These are phyloP conservation scores for Clivina fossor DNA, from an alignment of 2,888 invertebrate genomes.

Conservation along the genomic window DNA sequence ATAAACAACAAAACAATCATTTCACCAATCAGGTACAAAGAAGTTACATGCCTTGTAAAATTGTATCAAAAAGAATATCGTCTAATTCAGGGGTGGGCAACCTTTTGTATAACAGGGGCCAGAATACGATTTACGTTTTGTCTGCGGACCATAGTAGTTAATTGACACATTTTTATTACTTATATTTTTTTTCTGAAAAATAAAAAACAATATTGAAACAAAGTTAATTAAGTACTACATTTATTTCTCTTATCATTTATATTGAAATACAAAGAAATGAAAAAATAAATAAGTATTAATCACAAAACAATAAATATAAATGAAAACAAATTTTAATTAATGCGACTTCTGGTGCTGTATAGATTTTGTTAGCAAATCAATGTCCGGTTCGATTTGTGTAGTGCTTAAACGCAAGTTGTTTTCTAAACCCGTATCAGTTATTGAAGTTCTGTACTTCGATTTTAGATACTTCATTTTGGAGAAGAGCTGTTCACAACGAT, in stretches of 20 bases:
- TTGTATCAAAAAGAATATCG: no score
- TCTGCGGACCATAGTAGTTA: no score
- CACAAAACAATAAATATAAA: slow-evolving; percentile 13
- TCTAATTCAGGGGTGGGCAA: no score
- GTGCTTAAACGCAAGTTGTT: slow-evolving; percentile 12
- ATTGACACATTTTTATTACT: no score
- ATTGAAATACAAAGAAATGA: slow-evolving; percentile 1
- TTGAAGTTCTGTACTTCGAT: slow-evolving; percentile 13
- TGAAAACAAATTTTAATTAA: slow-evolving; percentile 8
- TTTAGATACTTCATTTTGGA: slow-evolving; percentile 10
- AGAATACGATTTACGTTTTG: no score
- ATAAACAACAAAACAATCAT: no score
- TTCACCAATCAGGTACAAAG: no score
- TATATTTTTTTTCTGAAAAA: no score
- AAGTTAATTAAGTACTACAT: slow-evolving; percentile 9
- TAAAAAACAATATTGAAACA: slow-evolving; percentile 6
- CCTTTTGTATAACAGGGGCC: no score
- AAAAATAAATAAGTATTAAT: slow-evolving; percentile 6
- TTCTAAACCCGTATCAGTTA: slow-evolving; percentile 7
- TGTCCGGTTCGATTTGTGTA: slow-evolving; percentile 12
- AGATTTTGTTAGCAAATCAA: slow-evolving; percentile 7
- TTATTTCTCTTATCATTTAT: slow-evolving; percentile 10
- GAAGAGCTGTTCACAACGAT: slow-evolving; percentile 11
- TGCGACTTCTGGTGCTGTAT: slow-evolving; percentile 12
- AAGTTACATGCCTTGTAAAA: no score